Percentiles rank a stretch among this genome's conserved stretches.
Evolutionary conservation across 2,113 vertebrate genomes (phyloP).

Genomic region (Siphamia tubifer): DNA sequence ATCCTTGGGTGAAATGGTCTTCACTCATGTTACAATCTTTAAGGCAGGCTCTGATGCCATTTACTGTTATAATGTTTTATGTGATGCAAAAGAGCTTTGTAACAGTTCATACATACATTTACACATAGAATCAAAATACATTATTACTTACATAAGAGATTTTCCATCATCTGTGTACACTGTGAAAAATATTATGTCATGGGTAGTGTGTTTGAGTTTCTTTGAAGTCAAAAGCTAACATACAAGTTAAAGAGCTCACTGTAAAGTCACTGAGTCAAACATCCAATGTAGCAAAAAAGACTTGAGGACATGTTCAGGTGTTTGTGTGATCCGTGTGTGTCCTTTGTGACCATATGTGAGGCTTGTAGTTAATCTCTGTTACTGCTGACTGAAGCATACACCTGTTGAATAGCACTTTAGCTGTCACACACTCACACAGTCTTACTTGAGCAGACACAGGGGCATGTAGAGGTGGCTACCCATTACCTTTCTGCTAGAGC

Average conservation of each 20-base stretch:
- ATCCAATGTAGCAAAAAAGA: not conserved
- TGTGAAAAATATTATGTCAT: not conserved
- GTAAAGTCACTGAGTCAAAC: not conserved
- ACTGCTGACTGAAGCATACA: slow-evolving; percentile 47
- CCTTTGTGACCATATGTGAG: slow-evolving; percentile 10
- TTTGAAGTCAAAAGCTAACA: not conserved
- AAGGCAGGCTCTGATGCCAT: too few species aligned
- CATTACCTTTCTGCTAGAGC: slow-evolving; percentile 34
- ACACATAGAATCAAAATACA: too few species aligned
- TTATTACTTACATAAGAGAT: too few species aligned
- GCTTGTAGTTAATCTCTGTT: slow-evolving; percentile 25
- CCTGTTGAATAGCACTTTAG: slow-evolving; percentile 44
- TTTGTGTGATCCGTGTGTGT: not conserved
- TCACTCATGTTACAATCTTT: too few species aligned
- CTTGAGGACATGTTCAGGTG: not conserved
- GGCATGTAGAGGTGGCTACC: slow-evolving; percentile 20
- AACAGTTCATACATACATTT: too few species aligned
- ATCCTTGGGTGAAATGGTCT: too few species aligned
- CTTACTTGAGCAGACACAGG: slow-evolving; percentile 24
- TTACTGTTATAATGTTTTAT: too few species aligned
- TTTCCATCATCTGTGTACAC: too few species aligned
- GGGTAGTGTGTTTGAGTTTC: not conserved
- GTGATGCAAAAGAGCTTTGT: too few species aligned
- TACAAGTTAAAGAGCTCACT: not conserved
- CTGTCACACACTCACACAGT: not conserved